Conservation (phyloP, 2,113 vertebrate species). For the Coryphaenoides rupestris region DNA sequence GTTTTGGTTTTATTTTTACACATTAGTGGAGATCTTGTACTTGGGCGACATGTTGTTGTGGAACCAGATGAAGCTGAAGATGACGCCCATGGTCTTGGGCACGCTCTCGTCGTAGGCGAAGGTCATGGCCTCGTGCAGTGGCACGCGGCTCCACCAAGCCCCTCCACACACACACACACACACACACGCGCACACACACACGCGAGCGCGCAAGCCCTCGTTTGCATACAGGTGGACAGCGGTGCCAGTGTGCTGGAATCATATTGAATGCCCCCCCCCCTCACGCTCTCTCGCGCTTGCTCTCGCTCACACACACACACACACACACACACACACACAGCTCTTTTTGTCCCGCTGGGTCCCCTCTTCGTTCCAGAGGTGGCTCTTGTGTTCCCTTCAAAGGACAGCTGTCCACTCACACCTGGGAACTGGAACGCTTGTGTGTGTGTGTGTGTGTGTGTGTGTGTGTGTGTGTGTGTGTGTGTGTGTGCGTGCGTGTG, state of each 20-base stretch:
- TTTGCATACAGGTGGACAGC: conserved; percentile 70
- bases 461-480: too few species aligned
- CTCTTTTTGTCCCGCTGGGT: conserved; percentile 27
- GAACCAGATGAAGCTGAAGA: conserved; percentile 90
- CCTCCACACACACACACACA: neutral
- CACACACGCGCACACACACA: too few species aligned
- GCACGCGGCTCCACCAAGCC: conserved; percentile 79
- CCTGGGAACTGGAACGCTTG: conserved; percentile 52
- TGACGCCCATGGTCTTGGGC: conserved; percentile 84
- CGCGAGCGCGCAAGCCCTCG: conserved; percentile 13
- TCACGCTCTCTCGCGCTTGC: too few species aligned
- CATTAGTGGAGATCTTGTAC: conserved; percentile 81
- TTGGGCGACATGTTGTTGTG: conserved; percentile 83
- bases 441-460: too few species aligned
- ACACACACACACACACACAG: too few species aligned
- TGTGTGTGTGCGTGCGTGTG: too few species aligned
- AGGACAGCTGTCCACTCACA: conserved; percentile 60
- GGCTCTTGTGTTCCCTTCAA: conserved; percentile 52
- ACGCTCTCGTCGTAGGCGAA: conserved; percentile 84
- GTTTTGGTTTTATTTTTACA: conserved; percentile 59
- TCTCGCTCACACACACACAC: neutral
- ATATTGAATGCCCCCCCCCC: conserved; percentile 28
- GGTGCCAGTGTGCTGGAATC: conserved; percentile 50
- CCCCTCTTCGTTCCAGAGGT: conserved; percentile 42
- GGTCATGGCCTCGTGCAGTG: conserved; percentile 83